These are phyloP conservation scores for Stichodactyla mertensii DNA, from an alignment of 64 coral and sea anemone genomes.

Conservation along the genomic window DNA sequence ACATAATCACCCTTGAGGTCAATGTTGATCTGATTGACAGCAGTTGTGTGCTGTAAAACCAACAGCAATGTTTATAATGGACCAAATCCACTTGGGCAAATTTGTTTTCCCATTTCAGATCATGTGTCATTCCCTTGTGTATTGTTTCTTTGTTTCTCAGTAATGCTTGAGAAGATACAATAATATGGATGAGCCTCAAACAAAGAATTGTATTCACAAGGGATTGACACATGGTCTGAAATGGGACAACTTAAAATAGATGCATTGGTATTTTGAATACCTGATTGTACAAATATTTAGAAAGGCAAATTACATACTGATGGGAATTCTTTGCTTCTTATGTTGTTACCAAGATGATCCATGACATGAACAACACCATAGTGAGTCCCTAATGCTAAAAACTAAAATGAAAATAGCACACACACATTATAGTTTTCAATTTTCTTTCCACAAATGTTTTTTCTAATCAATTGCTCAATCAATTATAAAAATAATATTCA, in stretches of 20 bases:
- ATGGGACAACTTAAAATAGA: no score
- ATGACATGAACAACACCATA: constrained; percentile 97
- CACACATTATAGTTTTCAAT: no score
- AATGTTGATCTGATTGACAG: constrained; percentile 96
- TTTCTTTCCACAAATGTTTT: no score
- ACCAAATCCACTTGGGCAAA: no score
- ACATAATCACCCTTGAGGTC: constrained; percentile 93
- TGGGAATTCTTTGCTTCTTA: constrained; percentile 92
- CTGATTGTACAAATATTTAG: no score
- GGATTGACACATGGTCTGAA: no score
- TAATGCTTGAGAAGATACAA: background rate
- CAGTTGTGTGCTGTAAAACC: constrained; percentile 78
- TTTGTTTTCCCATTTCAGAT: background rate
- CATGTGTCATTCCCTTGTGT: no score
- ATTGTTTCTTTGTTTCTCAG: background rate
- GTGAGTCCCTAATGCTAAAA: constrained; percentile 94
- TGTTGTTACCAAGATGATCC: constrained; percentile 93
- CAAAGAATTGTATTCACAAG: no score
- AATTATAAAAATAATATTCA: no score
- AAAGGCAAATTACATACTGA: constrained; percentile 59
- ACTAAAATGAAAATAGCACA: constrained; percentile 39
- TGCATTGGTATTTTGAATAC: no score
- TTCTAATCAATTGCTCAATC: no score
- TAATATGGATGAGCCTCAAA: background rate
- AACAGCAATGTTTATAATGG: background rate